Evolutionary conservation across 1,140 invertebrate genomes (phyloP).

Genomic region (Dendrolimus punctatus): DNA sequence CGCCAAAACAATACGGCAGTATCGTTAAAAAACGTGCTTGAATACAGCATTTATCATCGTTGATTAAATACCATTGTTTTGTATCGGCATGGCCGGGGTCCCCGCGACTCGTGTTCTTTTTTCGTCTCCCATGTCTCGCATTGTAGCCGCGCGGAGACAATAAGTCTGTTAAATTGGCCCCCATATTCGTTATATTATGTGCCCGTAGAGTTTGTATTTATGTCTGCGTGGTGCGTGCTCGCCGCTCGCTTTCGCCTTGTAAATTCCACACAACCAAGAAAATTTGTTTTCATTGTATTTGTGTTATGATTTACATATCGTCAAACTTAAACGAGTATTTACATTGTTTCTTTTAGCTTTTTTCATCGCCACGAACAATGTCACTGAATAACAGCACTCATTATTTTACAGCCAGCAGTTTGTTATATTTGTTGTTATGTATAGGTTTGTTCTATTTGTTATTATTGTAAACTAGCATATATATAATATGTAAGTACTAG

Average conservation of each 20-base stretch:
- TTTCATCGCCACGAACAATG: no score
- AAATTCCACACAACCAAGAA: no score
- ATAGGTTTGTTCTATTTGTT: no score
- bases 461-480: no score
- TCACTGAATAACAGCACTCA: no score
- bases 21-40: constrained; percentile 68
- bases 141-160: constrained; percentile 63
- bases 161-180: constrained; percentile 71
- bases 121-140: constrained; percentile 51
- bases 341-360: no score
- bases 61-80: constrained; percentile 72
- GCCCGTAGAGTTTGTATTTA: constrained; percentile 33
- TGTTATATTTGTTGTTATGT: no score
- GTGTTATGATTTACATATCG: no score
- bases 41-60: constrained; percentile 70
- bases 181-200: constrained; percentile 40
- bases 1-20: constrained; percentile 68
- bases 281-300: no score
- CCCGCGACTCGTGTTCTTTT: constrained; percentile 50
- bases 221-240: constrained; percentile 32
- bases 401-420: no score
- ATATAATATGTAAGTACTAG: no score
- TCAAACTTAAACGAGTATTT: no score
- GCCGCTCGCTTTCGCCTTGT: constrained; percentile 11
- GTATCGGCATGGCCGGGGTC: constrained; percentile 58